A percentile compares a stretch with the other conserved stretches of the same genome.
Conservation (phyloP, 1,140 invertebrate species). For the Trypoxylus dichotomus region DNA sequence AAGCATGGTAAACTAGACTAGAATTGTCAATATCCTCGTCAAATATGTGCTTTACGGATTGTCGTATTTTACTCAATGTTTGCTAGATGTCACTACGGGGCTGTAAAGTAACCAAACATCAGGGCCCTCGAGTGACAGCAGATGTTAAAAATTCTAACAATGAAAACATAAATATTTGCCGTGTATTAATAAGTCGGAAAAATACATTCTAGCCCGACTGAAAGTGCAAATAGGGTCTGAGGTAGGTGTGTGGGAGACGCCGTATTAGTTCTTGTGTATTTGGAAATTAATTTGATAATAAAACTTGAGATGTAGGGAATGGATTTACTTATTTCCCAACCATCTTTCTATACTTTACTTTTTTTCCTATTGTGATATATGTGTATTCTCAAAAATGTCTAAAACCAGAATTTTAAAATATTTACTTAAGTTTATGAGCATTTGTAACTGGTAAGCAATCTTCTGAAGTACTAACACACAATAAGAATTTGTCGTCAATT, state of each 20-base stretch:
- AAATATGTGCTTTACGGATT: conserved; percentile 50
- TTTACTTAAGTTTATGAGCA: no score
- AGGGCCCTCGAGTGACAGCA: conserved; percentile 39
- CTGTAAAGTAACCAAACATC: conserved; percentile 47
- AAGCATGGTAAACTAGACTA: conserved; percentile 40
- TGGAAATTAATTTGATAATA: no score
- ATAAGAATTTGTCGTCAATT: no score
- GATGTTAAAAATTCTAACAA: conserved; percentile 27
- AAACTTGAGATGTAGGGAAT: no score
- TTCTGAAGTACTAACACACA: no score
- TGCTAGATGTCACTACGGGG: conserved; percentile 46
- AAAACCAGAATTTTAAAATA: no score
- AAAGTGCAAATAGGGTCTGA: neutral
- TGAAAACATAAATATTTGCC: conserved; percentile 27
- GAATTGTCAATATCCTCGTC: conserved; percentile 46
- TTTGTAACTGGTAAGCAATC: no score
- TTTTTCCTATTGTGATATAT: no score
- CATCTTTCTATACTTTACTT: no score
- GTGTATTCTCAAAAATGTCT: no score
- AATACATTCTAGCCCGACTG: neutral
- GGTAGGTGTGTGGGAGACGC: neutral
- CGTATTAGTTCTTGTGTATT: neutral
- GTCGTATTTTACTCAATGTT: conserved; percentile 50
- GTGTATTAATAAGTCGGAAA: conserved; percentile 20
- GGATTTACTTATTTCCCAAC: no score